Conservation (phyloP, 2,797 vertebrate genomes). For the Halcyon smyrnensis region DNA sequence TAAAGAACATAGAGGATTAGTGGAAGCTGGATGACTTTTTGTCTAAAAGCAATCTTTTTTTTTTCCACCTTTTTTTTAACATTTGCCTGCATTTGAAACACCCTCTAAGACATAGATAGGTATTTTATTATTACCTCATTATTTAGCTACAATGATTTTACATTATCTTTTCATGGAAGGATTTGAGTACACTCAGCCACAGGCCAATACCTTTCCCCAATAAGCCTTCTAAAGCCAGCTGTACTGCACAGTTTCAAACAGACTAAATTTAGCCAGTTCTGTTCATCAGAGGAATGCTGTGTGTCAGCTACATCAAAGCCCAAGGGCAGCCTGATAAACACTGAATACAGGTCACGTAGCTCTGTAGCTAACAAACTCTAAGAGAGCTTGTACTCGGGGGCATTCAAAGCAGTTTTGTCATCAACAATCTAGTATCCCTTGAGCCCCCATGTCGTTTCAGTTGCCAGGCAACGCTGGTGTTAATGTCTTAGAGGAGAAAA, state of each 20-base stretch:
- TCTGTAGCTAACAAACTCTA: conserved; percentile 85
- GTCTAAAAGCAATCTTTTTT: not conserved
- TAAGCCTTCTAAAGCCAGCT: conserved; percentile 79
- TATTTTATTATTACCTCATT: conserved; percentile 37
- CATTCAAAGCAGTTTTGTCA: conserved; percentile 88
- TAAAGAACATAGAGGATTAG: conserved; percentile 33
- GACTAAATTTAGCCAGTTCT: conserved; percentile 87
- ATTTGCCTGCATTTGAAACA: not conserved
- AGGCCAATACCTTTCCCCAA: conserved; percentile 68
- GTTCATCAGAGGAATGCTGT: conserved; percentile 84
- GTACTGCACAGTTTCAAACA: conserved; percentile 79
- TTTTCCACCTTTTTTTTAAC: not conserved
- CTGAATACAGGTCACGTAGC: conserved; percentile 87
- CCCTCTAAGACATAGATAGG: not conserved
- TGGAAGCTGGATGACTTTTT: not conserved
- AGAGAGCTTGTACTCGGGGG: conserved; percentile 83
- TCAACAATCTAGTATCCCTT: conserved; percentile 88
- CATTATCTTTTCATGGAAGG: conserved; percentile 53
- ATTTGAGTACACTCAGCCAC: conserved; percentile 66
- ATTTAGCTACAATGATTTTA: conserved; percentile 38
- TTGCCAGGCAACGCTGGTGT: conserved; percentile 93
- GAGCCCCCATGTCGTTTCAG: conserved; percentile 86
- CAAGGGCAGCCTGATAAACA: conserved; percentile 84
- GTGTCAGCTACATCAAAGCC: conserved; percentile 85
- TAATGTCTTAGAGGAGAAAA: conserved; percentile 83